Percentiles rank a stretch among this genome's conserved stretches.
Evolutionary conservation across 2,888 invertebrate genomes (phyloP).

Genomic region (Sceliomorpha sp.): DNA sequence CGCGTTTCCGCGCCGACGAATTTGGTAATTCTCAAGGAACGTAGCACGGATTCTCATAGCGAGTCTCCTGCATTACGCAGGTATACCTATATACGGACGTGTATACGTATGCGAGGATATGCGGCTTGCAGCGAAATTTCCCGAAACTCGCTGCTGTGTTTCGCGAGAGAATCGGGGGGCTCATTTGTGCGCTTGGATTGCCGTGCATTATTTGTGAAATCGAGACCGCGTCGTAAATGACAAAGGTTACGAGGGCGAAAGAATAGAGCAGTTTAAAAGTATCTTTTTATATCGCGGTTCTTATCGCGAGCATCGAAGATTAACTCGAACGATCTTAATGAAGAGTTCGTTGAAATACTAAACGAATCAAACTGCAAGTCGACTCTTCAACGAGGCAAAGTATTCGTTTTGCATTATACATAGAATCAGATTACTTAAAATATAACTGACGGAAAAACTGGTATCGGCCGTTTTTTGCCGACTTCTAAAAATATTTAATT

Average conservation of each 20-base stretch:
- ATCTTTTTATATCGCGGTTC: too few species aligned
- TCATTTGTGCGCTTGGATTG: slow-evolving; percentile 46
- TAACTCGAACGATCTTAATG: too few species aligned
- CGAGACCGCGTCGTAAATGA: slow-evolving; percentile 47
- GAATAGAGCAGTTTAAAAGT: too few species aligned
- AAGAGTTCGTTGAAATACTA: too few species aligned
- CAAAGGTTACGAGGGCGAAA: slow-evolving; percentile 47
- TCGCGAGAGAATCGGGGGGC: slow-evolving; percentile 47
- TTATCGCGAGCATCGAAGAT: too few species aligned
- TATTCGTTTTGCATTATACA: too few species aligned
- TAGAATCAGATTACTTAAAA: too few species aligned
- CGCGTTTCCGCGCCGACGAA: slow-evolving; percentile 57
- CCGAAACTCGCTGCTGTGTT: slow-evolving; percentile 44
- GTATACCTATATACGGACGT: slow-evolving; percentile 30
- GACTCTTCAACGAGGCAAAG: too few species aligned
- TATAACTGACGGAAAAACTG: too few species aligned
- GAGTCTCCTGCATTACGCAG: slow-evolving; percentile 43
- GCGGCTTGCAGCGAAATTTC: slow-evolving; percentile 41
- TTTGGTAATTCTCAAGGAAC: slow-evolving; percentile 57
- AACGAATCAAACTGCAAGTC: too few species aligned
- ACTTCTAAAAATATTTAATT: too few species aligned
- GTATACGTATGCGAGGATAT: slow-evolving; percentile 34
- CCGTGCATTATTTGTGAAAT: slow-evolving; percentile 46
- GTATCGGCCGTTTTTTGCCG: too few species aligned
- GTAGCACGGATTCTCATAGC: slow-evolving; percentile 50